Conservation (phyloP, 1,140 invertebrate genomes). For the Caerostris extrusa region DNA sequence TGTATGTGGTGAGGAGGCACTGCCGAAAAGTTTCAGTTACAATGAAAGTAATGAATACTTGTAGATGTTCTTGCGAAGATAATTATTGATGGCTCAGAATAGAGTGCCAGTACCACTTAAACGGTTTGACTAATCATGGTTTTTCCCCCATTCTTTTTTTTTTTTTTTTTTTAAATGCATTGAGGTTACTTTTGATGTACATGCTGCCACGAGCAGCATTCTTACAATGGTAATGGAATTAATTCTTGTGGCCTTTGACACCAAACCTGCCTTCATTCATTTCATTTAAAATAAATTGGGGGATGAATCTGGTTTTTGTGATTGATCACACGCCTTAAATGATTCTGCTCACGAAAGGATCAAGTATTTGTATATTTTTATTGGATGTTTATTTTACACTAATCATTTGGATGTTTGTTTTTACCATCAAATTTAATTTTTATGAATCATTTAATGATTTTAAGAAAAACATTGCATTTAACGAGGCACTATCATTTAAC, state of each 20-base stretch:
- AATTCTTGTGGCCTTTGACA: not conserved
- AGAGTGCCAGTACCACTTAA: constrained; percentile 31
- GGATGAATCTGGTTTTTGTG: not conserved
- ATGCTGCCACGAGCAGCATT: not conserved
- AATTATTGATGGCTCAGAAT: constrained; percentile 10
- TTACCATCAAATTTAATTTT: no score
- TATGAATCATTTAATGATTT: no score
- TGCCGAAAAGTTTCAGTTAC: constrained; percentile 22
- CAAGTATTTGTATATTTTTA: not conserved
- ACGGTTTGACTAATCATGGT: constrained; percentile 27
- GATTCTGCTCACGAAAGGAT: not conserved
- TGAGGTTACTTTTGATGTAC: not conserved
- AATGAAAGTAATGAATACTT: constrained; percentile 11
- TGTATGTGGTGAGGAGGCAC: not conserved
- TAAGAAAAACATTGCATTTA: no score
- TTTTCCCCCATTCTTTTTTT: not conserved
- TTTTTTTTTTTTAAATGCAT: not conserved
- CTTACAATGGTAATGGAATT: not conserved
- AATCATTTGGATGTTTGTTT: no score
- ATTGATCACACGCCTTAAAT: not conserved
- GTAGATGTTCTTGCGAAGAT: constrained; percentile 3
- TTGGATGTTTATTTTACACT: not conserved
- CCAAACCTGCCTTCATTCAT: not conserved
- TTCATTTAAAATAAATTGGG: not conserved
- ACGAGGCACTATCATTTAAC: no score